Conservation (phyloP, 2,888 invertebrate genomes). For the Andricus quercusramuli region DNA sequence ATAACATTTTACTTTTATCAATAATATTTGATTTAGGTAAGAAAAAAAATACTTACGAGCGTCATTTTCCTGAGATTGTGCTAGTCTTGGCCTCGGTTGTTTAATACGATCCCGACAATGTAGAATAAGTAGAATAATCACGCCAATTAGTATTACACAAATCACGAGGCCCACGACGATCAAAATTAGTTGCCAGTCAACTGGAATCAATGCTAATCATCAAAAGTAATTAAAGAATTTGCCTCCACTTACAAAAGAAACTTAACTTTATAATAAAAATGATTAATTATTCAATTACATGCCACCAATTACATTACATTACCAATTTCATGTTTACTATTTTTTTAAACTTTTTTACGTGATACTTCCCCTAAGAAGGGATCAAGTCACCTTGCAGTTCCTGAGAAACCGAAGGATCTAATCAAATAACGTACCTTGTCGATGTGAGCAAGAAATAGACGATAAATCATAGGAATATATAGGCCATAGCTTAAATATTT, state of each 20-base stretch:
- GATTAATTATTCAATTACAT: too few relatives aligned
- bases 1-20: too few relatives aligned
- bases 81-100: conserved; percentile 73
- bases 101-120: conserved; percentile 83
- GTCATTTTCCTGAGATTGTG: conserved; percentile 75
- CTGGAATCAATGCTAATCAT: conserved; percentile 78
- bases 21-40: too few relatives aligned
- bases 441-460: too few relatives aligned
- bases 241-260: conserved; percentile 46
- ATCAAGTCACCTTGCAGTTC: too few relatives aligned
- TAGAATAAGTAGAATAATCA: conserved; percentile 91
- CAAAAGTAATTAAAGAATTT: conserved; percentile 72
- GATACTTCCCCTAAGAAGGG: not conserved
- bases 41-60: conserved; percentile 73
- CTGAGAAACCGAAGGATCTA: too few relatives aligned
- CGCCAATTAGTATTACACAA: conserved; percentile 91
- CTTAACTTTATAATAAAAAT: too few relatives aligned
- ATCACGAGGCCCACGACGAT: conserved; percentile 92
- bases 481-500: too few relatives aligned
- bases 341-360: not conserved
- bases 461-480: too few relatives aligned
- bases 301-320: not conserved
- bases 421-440: too few relatives aligned
- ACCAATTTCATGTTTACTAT: not conserved
- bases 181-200: conserved; percentile 80